Evolutionary conservation across 2,113 vertebrate species (phyloP).

Genomic region (Dicaeum eximium): DNA sequence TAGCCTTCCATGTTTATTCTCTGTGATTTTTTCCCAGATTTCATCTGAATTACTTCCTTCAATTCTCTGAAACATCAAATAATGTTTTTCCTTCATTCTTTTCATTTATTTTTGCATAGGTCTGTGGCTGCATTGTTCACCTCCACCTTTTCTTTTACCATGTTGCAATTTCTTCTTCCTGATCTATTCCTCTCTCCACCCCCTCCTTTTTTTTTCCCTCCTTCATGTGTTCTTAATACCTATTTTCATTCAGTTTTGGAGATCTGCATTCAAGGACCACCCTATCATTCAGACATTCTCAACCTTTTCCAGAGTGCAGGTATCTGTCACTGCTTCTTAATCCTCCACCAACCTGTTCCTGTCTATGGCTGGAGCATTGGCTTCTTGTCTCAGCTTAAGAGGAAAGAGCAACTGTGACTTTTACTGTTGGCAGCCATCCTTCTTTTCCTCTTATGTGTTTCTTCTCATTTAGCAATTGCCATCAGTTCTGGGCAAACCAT

Average conservation of each 20-base stretch:
- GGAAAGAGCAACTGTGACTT: background rate
- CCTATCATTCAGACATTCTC: background rate
- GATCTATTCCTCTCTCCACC: background rate
- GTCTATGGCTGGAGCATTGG: background rate
- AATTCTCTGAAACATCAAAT: background rate
- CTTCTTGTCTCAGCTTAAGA: background rate
- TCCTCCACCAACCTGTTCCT: background rate
- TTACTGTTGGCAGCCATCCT: background rate
- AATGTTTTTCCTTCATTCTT: background rate
- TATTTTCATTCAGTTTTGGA: background rate
- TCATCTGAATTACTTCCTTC: background rate
- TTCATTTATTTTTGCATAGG: background rate
- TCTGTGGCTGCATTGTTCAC: background rate
- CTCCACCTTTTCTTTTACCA: background rate
- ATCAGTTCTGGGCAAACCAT: background rate
- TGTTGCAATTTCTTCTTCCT: background rate
- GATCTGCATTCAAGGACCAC: background rate
- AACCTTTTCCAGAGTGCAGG: background rate
- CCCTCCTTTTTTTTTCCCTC: rapidly evolving
- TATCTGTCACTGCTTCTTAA: background rate
- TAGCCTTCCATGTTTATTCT: background rate
- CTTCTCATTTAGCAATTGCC: background rate
- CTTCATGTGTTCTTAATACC: background rate
- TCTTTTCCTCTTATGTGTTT: background rate
- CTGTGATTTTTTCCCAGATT: background rate